phyloP scores from a whole-genome alignment of 2,888 invertebrate species.

The Platycheirus albimanus region DNA sequence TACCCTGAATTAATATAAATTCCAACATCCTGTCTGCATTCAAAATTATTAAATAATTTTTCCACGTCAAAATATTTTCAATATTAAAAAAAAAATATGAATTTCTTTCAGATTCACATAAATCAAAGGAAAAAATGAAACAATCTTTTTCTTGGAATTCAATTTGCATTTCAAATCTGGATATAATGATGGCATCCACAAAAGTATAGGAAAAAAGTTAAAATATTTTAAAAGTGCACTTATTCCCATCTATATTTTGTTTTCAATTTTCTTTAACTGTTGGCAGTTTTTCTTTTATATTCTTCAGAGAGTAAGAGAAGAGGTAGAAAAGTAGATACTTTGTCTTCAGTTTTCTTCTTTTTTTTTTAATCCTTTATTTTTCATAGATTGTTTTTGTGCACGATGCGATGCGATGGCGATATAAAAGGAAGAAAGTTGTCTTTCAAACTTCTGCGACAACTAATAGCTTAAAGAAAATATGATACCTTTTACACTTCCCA shows the following conservation, averaged over 20 bases:
- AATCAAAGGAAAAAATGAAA: slow-evolving; percentile 22
- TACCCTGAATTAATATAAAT: too few relatives aligned
- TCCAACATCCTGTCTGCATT: too few relatives aligned
- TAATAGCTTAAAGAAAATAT: slow-evolving; percentile 37
- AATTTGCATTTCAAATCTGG: slow-evolving; percentile 47
- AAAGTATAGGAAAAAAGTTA: slow-evolving; percentile 15
- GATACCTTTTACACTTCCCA: neutral
- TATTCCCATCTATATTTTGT: slow-evolving; percentile 15
- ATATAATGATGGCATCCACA: slow-evolving; percentile 13
- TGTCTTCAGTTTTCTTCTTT: neutral
- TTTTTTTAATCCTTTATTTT: slow-evolving; percentile 22
- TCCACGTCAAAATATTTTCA: neutral
- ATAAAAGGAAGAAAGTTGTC: slow-evolving; percentile 7
- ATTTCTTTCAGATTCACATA: slow-evolving; percentile 5
- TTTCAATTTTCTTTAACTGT: slow-evolving; percentile 23
- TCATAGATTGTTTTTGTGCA: neutral
- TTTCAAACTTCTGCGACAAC: slow-evolving; percentile 34
- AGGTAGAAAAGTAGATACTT: neutral
- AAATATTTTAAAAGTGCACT: slow-evolving; percentile 21
- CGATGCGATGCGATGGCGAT: too few relatives aligned
- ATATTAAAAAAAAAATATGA: neutral
- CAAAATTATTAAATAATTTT: neutral
- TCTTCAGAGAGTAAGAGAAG: neutral
- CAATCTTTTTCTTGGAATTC: slow-evolving; percentile 6
- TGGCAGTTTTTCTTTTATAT: slow-evolving; percentile 6